Evolutionary conservation across 2,113 vertebrate genomes (phyloP).

Genomic region (Syngnathus typhle): DNA sequence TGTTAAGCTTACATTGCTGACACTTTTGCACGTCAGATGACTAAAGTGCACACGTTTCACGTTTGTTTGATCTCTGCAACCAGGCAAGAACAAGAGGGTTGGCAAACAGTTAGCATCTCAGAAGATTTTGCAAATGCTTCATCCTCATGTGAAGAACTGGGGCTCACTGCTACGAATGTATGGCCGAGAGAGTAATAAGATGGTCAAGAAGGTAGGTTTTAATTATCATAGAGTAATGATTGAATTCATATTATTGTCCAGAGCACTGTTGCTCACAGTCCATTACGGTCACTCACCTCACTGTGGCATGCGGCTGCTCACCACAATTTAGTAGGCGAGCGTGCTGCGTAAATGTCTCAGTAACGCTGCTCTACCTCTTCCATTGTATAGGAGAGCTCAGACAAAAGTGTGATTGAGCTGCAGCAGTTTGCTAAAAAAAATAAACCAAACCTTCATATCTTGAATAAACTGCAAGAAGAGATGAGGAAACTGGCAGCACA

Average conservation of each 20-base stretch:
- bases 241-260: not conserved
- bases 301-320: not conserved
- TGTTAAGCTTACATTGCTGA: not conserved
- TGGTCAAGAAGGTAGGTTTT: conserved; percentile 89
- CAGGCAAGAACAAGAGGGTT: conserved; percentile 97
- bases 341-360: not conserved
- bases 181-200: conserved; percentile 93
- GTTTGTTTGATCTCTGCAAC: conserved; percentile 14
- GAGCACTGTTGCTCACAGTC: not conserved
- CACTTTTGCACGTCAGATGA: not conserved
- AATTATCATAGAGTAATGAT: not conserved
- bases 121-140: conserved; percentile 96
- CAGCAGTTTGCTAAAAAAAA: conserved; percentile 99
- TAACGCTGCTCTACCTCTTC: not conserved
- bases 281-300: not conserved
- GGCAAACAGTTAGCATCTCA: conserved; percentile 97
- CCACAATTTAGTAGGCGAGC: not conserved
- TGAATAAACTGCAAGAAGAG: conserved; percentile 96
- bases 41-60: not conserved
- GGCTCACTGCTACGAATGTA: conserved; percentile 97
- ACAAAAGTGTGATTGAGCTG: conserved; percentile 96
- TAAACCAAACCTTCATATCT: conserved; percentile 97
- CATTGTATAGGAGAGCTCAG: conserved; percentile 81
- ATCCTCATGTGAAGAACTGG: conserved; percentile 98
- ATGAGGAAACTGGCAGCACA: conserved; percentile 92